phyloP scores from a whole-genome alignment of 2,113 vertebrate species.

The Psephotus haematonotus region DNA sequence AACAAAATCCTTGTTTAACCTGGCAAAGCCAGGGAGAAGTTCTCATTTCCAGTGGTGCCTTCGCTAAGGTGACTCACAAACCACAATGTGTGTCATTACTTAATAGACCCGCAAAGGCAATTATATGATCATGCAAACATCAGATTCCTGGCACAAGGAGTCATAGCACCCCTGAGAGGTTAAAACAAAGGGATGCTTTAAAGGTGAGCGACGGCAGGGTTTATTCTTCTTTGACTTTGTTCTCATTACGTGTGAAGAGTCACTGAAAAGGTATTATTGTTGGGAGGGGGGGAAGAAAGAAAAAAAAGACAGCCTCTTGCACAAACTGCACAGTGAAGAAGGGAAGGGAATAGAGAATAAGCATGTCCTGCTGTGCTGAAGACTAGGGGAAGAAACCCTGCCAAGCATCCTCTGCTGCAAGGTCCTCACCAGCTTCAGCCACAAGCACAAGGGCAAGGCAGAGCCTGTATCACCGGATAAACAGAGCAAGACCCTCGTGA shows the following conservation, averaged over 20 bases:
- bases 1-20: neutral
- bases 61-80: constrained; percentile 18
- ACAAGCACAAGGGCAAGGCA: neutral
- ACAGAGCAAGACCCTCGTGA: neutral
- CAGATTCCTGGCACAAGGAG: neutral
- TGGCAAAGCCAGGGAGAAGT: neutral
- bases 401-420: accelerated
- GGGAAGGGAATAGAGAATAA: neutral
- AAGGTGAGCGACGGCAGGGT: constrained; percentile 23
- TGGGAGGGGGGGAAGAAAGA: neutral
- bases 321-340: neutral
- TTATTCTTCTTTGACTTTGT: neutral
- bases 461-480: neutral
- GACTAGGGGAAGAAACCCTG: neutral
- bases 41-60: constrained; percentile 2
- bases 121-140: constrained; percentile 27
- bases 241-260: neutral
- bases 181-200: constrained; percentile 31
- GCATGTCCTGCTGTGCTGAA: neutral
- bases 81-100: constrained; percentile 47
- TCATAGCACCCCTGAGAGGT: constrained; percentile 16
- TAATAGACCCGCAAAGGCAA: constrained; percentile 9
- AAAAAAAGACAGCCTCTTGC: neutral
- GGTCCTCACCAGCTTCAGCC: neutral
- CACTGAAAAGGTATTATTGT: neutral